phyloP scores from a whole-genome alignment of 2,797 vertebrate species.

The Alectoris magna region DNA sequence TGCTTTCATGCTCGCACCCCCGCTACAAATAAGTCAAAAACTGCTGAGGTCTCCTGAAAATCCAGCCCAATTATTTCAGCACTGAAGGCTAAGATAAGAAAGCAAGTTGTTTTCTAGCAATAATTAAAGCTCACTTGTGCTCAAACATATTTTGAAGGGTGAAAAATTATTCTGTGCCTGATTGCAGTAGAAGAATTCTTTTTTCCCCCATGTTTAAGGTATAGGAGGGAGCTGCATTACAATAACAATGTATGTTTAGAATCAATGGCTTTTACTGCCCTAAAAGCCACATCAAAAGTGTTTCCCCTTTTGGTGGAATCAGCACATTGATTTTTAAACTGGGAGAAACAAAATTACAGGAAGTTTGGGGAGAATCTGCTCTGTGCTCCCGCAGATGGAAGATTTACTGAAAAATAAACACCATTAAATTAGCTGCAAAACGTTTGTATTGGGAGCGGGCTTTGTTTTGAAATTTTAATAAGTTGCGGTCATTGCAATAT shows the following conservation, averaged over 20 bases:
- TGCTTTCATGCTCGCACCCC: background rate
- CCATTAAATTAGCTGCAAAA: background rate
- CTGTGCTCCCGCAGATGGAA: background rate
- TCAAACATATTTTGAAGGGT: background rate
- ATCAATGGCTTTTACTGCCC: background rate
- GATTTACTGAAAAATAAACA: slow-evolving; percentile 3
- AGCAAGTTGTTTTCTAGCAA: background rate
- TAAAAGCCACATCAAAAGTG: background rate
- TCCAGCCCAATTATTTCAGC: background rate
- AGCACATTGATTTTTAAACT: slow-evolving; percentile 4
- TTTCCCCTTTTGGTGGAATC: background rate
- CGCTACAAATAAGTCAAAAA: background rate
- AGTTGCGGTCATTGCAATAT: background rate
- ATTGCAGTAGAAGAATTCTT: background rate
- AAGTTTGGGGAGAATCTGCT: background rate
- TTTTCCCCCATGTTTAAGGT: background rate
- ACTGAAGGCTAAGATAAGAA: background rate
- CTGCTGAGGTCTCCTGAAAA: background rate
- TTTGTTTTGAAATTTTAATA: background rate
- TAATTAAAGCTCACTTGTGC: background rate
- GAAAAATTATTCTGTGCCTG: background rate
- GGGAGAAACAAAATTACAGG: slow-evolving; percentile 25
- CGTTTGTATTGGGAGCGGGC: background rate
- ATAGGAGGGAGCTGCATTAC: background rate
- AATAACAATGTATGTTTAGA: background rate